A percentile compares a stretch with the other conserved stretches of the same genome.
phyloP scores from a whole-genome alignment of 2,888 invertebrate species.

The Neuroscelio doddi region DNA sequence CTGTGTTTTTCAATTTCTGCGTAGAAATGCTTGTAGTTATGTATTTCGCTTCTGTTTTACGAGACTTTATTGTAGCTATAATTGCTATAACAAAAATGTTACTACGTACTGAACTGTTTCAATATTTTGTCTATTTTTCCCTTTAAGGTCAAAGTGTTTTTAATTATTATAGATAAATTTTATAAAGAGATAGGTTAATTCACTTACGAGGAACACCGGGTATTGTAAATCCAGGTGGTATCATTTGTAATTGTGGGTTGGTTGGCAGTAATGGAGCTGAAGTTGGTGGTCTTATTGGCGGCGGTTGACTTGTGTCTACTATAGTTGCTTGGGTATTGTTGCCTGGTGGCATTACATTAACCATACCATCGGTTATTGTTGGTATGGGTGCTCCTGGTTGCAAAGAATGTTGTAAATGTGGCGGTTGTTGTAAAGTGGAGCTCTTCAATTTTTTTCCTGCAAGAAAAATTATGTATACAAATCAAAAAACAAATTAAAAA shows the following conservation, averaged over 20 bases:
- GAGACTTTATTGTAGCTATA: not conserved
- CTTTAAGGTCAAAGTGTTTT: too few species aligned
- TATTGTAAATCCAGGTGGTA: conserved; percentile 72
- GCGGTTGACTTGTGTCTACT: conserved; percentile 80
- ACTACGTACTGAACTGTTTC: not conserved
- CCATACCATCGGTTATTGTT: conserved; percentile 61
- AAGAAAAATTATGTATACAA: conserved; percentile 19
- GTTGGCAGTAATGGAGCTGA: conserved; percentile 71
- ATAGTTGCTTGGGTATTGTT: conserved; percentile 52
- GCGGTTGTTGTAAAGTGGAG: conserved; percentile 50
- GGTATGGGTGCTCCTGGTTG: conserved; percentile 57
- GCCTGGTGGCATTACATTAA: conserved; percentile 60
- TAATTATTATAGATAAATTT: too few species aligned
- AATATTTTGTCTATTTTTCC: too few species aligned
- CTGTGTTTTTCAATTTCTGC: not conserved
- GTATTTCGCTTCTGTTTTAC: not conserved
- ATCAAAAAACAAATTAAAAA: conserved; percentile 2
- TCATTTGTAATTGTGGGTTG: conserved; percentile 69
- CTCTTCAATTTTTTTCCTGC: conserved; percentile 65
- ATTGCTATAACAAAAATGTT: not conserved
- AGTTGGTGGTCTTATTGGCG: conserved; percentile 73
- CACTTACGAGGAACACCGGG: conserved; percentile 71
- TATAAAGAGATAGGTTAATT: too few species aligned
- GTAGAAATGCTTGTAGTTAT: not conserved
- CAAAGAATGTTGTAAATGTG: conserved; percentile 47